These are phyloP conservation scores for Xenus cinereus DNA, from an alignment of 2,113 vertebrate genomes.

Conservation along the genomic window DNA sequence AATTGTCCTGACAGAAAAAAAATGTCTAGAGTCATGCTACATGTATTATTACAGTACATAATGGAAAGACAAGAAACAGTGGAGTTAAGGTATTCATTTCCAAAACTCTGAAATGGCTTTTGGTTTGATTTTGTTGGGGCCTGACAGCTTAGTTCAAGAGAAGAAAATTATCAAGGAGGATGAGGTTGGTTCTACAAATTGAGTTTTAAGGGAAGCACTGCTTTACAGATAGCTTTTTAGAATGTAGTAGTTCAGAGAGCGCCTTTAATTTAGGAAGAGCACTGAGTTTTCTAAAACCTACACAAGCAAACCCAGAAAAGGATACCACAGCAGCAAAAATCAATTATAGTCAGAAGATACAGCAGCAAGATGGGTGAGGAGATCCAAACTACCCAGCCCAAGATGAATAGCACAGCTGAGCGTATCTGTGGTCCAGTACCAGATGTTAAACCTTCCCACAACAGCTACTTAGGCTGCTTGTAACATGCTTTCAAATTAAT, in stretches of 20 bases:
- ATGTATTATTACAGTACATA: neutral
- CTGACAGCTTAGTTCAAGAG: neutral
- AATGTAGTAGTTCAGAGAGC: neutral
- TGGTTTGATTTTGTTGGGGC: neutral
- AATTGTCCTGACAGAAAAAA: neutral
- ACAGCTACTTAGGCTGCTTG: neutral
- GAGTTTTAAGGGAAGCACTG: neutral
- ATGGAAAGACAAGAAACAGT: neutral
- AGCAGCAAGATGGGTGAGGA: neutral
- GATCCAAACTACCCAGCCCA: neutral
- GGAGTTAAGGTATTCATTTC: neutral
- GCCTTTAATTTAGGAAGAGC: neutral
- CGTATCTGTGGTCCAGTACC: neutral
- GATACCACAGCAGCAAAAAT: neutral
- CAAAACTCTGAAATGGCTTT: neutral
- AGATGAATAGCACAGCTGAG: neutral
- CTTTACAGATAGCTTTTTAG: neutral
- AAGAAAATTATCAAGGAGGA: neutral
- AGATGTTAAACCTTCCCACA: neutral
- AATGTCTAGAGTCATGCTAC: accelerated
- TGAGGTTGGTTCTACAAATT: neutral
- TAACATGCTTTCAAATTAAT: neutral
- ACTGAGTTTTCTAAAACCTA: neutral
- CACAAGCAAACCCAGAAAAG: neutral
- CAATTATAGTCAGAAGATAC: neutral